phyloP scores from a whole-genome alignment of 2,888 invertebrate genomes.

The Gryllus longicercus region DNA sequence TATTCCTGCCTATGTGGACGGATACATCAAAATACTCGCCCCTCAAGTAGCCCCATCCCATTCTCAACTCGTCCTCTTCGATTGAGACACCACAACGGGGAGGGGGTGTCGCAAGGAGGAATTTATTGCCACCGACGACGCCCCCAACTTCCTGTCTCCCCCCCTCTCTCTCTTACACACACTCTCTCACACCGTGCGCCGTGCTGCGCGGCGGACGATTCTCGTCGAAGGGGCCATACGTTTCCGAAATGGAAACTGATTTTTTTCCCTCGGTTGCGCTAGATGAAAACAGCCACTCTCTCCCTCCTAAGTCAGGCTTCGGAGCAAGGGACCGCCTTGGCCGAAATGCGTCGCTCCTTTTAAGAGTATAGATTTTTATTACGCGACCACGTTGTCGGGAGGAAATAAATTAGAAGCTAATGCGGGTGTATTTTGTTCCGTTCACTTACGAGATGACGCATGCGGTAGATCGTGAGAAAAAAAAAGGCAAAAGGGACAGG shows the following conservation, averaged over 20 bases:
- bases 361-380: conserved; percentile 10
- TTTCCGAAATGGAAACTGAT: conserved; percentile 17
- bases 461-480: background rate
- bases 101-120: background rate
- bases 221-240: conserved; percentile 17
- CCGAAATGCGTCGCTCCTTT: background rate
- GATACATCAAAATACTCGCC: too few relatives aligned
- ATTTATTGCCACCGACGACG: too few relatives aligned
- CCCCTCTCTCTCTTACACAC: too few relatives aligned
- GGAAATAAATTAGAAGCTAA: conserved; percentile 17
- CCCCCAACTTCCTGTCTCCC: too few relatives aligned
- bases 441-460: conserved; percentile 1
- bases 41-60: too few relatives aligned
- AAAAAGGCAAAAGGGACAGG: background rate
- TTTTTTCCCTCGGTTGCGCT: background rate
- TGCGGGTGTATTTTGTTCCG: conserved; percentile 17
- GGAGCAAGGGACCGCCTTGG: background rate
- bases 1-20: too few relatives aligned
- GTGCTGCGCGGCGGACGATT: background rate
- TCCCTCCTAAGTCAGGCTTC: background rate
- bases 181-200: background rate
- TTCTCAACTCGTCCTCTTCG: background rate
- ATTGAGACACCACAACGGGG: background rate
- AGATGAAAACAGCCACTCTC: conserved; percentile 9
- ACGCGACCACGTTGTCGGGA: background rate